Evolutionary conservation across 2,113 vertebrate species (phyloP), one percentile per base, ranked within the genome.

Genomic region (Upupa epops): DNA sequence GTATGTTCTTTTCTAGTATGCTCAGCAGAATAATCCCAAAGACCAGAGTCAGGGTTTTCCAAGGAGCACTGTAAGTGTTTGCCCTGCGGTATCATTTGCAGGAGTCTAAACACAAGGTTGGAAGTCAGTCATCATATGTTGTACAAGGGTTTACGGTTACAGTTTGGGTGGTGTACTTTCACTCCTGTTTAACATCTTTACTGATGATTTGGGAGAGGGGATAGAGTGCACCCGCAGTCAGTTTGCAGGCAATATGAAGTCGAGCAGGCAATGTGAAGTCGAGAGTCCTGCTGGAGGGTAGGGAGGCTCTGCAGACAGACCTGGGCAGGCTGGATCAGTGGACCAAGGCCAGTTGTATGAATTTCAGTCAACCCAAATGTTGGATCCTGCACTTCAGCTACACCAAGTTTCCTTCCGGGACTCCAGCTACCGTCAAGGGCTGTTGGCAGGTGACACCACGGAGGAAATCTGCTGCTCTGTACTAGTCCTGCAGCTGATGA

Each of bases 401-500:
- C n/a, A n/a, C n/a, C n/a, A n/a, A n/a, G n/a, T n/a, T n/a, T n/a
- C n/a, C n/a, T n/a, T n/a, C 76, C 65, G 32, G 46, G 52, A 77
- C 90, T 96, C 83, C 79, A 86, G n/a, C 86, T 94, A 73, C 81
- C 96, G 86, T 80, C 85, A 91, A 52, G 76, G 88, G 76, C 91
- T 83, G 22, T 81, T 94, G 96, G 89, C 95, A 96, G 92, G 88
- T 94, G 74, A 92, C 91, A 81, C 61, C 69, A 76, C 37, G 70
- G 58, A 91, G 83, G 71, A 96, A 94, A 91, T 95, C 93, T 92
- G 71, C 42, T 96, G 95, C 84, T 86, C 88, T 83, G 40, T 45
- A 89, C 83, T 87, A 90, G 87, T 91, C 95, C 96, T 93, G 78
- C 66, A 94, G 80, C 86, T 96, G 96, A 97, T 92, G 93, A 95